Base-by-base conservation (phyloP, 1,140 invertebrate genomes). In the Drosophila kikkawai region DNA sequence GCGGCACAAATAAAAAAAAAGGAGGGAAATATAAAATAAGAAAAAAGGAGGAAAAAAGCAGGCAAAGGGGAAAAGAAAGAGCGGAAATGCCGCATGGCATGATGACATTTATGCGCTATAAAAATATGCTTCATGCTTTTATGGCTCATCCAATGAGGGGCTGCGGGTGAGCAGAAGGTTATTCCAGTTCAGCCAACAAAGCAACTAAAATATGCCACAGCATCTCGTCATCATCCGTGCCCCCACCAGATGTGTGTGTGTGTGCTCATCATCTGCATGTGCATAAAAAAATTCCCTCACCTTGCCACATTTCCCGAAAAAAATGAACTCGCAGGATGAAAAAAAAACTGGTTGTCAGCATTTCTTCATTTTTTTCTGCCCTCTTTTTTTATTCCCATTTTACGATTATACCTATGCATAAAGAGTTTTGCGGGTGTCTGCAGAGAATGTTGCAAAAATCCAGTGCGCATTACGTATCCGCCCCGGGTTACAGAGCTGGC, bases 41-140 rank as follows among this genome's bases (percentile, higher is more conserved):
- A 22, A 44, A 51, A 47, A 69, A 51, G 51, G 45, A 17, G 9
- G 0, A 22, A 44, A 53, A 47, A 69, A 51, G 51, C 37, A 17
- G 9, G 0, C 15, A 60, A 57, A 12, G 22, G 9, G n/a, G 47
- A 22, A 57, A 13, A 22, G n/a, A 22, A 22, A 36, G 37, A 32
- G 17, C 53, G 50, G 51, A 84, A 84, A 81, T 79, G 48, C 75
- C 81, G 84, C 81, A 88, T 79, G 75, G 56, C 77, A 88, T 85
- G 83, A 90, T 88, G 84, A 79, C 85, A 88, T 88, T 88, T 82
- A 90, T 88, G 85, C 68, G 75, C 81, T 74, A 90, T 88, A 88
- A 88, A 88, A 88, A 81, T 88, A 88, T 87, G 84, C 74, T 88
- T 64, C 65, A 75, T 68, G 80, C 85, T 83, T 68, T 75, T 79